phyloP scores from a whole-genome alignment of 2,797 vertebrate species.

The Pitangus sulphuratus region DNA sequence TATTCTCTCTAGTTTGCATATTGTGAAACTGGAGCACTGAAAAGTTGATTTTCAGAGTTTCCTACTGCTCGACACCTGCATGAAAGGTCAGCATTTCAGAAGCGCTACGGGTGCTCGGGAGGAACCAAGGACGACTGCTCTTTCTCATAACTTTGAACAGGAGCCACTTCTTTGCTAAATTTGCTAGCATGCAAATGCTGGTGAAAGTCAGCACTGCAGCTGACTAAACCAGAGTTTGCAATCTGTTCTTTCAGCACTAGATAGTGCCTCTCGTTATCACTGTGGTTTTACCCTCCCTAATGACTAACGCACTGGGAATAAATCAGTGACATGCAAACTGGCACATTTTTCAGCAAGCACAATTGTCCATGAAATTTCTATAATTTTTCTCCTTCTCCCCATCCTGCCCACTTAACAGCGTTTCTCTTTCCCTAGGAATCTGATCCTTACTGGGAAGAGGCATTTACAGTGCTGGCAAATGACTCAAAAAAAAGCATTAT shows the following conservation, averaged over 20 bases:
- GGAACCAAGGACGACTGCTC: not conserved
- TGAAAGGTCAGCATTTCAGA: not conserved
- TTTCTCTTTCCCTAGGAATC: not conserved
- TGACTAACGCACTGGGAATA: not conserved
- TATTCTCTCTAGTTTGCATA: not conserved
- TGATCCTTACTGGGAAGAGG: not conserved
- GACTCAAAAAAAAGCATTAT: not conserved
- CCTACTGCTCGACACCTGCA: not conserved
- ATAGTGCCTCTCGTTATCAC: not conserved
- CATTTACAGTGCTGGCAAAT: not conserved
- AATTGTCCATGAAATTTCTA: not conserved
- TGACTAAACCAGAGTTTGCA: not conserved
- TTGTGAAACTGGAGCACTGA: not conserved
- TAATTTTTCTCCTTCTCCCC: not conserved
- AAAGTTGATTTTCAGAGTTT: not conserved
- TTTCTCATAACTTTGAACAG: not conserved
- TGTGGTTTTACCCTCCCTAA: constrained; percentile 2
- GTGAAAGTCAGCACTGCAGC: not conserved
- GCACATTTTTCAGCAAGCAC: not conserved
- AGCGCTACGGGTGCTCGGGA: fast-evolving
- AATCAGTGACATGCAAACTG: not conserved
- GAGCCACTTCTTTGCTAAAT: not conserved
- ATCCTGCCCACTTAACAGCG: not conserved
- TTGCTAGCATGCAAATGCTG: not conserved
- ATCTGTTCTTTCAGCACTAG: not conserved